Evolutionary conservation across 2,797 vertebrate species (phyloP), one percentile per base, ranked within the genome.

Genomic region (Trachurus trachurus): DNA sequence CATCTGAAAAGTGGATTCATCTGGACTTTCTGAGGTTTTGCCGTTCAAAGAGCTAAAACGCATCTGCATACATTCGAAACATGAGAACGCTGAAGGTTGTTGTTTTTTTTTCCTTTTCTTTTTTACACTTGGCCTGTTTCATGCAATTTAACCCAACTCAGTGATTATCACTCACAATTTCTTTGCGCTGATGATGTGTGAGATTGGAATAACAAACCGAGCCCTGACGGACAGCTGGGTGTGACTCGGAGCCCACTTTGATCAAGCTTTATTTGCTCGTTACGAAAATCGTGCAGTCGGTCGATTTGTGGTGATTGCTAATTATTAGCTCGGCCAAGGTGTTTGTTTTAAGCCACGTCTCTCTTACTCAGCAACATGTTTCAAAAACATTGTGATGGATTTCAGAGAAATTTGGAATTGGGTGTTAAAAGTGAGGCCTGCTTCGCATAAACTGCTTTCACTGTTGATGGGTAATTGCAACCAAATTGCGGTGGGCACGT

Each of bases 11-110:
- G 74, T 83, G 81, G 76, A 56, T 76, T 88, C 62, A 81, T 79
- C 50, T 74, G 68, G 42, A 85, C 49, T 75, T 67, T 72, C n/a
- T 87, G 89, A 90, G 89, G 87, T 89, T 89, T 86, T 75, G 61
- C 59, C 15, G 74, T 80, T 88, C 62, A 74, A 82, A 82, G 80
- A 94, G 79, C 84, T 87, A 57, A 73, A 87, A 76, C 72, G 75
- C 91, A 88, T 92, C 91, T 91, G 93, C 93, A 95, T 94, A 93
- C 79, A 85, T 85, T 94, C 73, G 89, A 85, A 70, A 74, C 45
- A 7, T 5, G 11, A 76, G 67, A 53, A 26, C 19, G 76, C 68
- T 44, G 16, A 71, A 22, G 53, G 39, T 34, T 44, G 78, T 68
- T 40, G 26, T 26, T 26, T 26, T 26, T 26, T 26, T 26, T 26